phyloP scores from a whole-genome alignment of 2,888 invertebrate genomes.

The Platycnemis pennipes region DNA sequence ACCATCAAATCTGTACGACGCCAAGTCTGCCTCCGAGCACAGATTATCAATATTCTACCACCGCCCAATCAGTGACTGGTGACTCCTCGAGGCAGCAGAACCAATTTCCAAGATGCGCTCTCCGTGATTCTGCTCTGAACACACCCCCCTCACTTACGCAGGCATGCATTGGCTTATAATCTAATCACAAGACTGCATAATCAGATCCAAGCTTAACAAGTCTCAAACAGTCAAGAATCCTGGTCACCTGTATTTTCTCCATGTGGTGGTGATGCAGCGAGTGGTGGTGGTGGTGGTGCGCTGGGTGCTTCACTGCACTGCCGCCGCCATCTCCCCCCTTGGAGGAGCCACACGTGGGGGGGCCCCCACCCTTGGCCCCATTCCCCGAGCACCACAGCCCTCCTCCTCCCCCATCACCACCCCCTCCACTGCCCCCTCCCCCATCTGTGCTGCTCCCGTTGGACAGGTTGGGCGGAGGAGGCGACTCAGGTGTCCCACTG shows the following conservation, averaged over 20 bases:
- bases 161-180: background rate
- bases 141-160: background rate
- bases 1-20: background rate
- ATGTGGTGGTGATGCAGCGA: slow-evolving; percentile 55
- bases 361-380: background rate
- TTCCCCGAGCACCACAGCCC: slow-evolving; percentile 58
- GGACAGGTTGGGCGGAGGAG: slow-evolving; percentile 51
- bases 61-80: no score
- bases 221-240: background rate
- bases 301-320: background rate
- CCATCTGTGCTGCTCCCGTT: slow-evolving; percentile 60
- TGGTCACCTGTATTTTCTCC: slow-evolving; percentile 59
- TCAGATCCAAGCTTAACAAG: background rate
- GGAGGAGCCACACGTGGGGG: slow-evolving; percentile 29
- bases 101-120: background rate
- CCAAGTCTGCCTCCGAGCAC: background rate
- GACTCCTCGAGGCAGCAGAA: no score
- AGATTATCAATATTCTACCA: background rate
- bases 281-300: slow-evolving; percentile 57
- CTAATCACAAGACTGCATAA: background rate
- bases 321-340: slow-evolving; percentile 11
- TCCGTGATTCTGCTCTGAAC: background rate
- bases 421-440: slow-evolving; percentile 42
- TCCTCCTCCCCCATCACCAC: slow-evolving; percentile 45
- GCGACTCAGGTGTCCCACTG: slow-evolving; percentile 55